Evolutionary conservation across 2,797 vertebrate genomes (phyloP), one percentile per base, ranked within the genome.

Genomic region (Tachyglossus aculeatus): DNA sequence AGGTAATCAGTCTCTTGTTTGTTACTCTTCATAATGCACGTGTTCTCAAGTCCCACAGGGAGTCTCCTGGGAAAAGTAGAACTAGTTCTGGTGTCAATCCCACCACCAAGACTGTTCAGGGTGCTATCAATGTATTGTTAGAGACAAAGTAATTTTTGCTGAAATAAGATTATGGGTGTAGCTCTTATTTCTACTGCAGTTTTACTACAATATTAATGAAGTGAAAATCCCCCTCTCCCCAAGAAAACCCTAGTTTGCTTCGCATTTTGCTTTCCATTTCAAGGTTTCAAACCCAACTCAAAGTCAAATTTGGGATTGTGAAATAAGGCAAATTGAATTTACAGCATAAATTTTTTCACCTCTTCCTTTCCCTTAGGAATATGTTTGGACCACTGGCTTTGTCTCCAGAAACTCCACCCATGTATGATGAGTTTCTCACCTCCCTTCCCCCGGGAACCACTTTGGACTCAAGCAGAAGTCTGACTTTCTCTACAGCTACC

Each of bases 1-100:
- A 58, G 81, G 48, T 67, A 24, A 43, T 57, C 70, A 32, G 59
- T 69, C 22, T 63, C 48, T 38, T 47, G 5, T 27, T 52, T 68
- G 19, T 47, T 41, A 18, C 9, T 57, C 14, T 66, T 76, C 41
- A 44, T 15, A 62, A 59, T 7, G 63, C 15, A 40, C 34, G 12
- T 48, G 9, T 36, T 69, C 16, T 29, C 45, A 57, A 37, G 11
- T 5, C 33, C 55, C 4, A 18, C 22, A 41, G 11, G 4, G 4
- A 43, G 6, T 25, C 78, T 22, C 5, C 36, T 52, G 9, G 40
- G 10, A 16, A 67, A 53, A 63, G 32, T 4, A 57, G 45, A 65
- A 31, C 4, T 9, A 2, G 18, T 29, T 67, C 12, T 58, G 38
- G 43, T 62, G 38, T 40, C 37, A 70, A 36, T 51, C 24, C 47